Conservation (phyloP, 2,113 vertebrate genomes). For the Pavo muticus region DNA sequence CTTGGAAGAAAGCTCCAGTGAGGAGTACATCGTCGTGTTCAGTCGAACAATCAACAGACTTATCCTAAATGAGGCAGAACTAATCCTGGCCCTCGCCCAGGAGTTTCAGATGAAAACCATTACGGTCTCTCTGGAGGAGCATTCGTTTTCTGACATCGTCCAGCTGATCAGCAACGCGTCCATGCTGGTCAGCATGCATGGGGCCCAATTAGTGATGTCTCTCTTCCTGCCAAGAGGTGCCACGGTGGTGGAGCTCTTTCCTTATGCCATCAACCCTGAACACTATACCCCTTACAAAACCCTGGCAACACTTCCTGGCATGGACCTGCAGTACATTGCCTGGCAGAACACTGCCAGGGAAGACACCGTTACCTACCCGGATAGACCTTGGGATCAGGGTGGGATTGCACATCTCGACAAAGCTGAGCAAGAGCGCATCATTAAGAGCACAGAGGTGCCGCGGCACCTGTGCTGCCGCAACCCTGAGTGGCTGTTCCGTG, state of each 20-base stretch:
- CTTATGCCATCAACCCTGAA: slow-evolving; percentile 94
- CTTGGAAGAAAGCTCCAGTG: slow-evolving; percentile 59
- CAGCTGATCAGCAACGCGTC: slow-evolving; percentile 88
- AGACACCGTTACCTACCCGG: slow-evolving; percentile 87
- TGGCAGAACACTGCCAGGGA: slow-evolving; percentile 90
- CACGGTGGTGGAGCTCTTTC: slow-evolving; percentile 92
- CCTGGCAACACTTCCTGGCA: slow-evolving; percentile 90
- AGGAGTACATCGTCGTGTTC: slow-evolving; percentile 93
- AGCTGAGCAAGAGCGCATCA: slow-evolving; percentile 90
- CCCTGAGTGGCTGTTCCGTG: slow-evolving; percentile 96
- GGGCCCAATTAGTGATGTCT: slow-evolving; percentile 92
- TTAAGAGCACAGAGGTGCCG: slow-evolving; percentile 89
- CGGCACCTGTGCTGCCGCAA: slow-evolving; percentile 95
- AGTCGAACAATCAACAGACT: slow-evolving; percentile 92
- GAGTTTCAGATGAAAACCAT: slow-evolving; percentile 97
- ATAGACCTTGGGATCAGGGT: slow-evolving; percentile 95
- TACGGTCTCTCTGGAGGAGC: slow-evolving; percentile 92
- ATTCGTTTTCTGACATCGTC: slow-evolving; percentile 87
- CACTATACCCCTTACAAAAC: slow-evolving; percentile 98
- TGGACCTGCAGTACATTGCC: slow-evolving; percentile 94
- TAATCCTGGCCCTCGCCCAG: slow-evolving; percentile 91
- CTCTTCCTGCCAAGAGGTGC: slow-evolving; percentile 94
- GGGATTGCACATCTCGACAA: slow-evolving; percentile 91
- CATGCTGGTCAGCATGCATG: slow-evolving; percentile 97
- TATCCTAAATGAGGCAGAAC: slow-evolving; percentile 94